Percentiles rank a stretch among this genome's conserved stretches.
Conservation (phyloP, 2,113 vertebrate genomes). For the Xiphorhynchus elegans region DNA sequence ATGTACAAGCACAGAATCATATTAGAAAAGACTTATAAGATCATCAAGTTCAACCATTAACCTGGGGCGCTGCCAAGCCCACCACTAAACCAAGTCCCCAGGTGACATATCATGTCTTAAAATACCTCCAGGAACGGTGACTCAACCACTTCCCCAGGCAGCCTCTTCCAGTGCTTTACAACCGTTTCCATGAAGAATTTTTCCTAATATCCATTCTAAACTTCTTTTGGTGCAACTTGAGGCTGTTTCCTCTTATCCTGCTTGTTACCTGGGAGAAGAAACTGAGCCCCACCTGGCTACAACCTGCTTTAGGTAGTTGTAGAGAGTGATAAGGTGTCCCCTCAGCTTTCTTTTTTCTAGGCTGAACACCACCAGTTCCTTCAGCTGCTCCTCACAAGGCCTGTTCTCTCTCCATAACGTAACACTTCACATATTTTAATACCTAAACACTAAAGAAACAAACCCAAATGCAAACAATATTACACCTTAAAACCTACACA, state of each 20-base stretch:
- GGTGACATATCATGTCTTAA: not conserved
- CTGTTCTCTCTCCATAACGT: not conserved
- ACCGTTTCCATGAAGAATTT: not conserved
- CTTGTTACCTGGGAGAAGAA: not conserved
- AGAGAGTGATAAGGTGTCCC: not conserved
- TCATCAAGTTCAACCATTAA: not conserved
- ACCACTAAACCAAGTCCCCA: not conserved
- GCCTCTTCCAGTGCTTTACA: not conserved
- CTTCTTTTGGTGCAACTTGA: not conserved
- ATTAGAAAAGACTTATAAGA: not conserved
- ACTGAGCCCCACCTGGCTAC: not conserved
- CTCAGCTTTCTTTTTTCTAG: not conserved
- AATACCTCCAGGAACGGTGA: not conserved
- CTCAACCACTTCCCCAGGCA: not conserved
- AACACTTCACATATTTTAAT: not conserved
- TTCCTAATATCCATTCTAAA: not conserved
- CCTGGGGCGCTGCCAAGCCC: not conserved
- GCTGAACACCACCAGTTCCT: not conserved
- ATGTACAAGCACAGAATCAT: not conserved
- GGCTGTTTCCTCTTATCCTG: not conserved
- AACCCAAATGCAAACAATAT: fast-evolving
- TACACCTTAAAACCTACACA: not conserved
- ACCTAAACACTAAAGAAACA: not conserved
- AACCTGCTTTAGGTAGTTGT: not conserved
- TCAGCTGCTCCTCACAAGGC: not conserved